Base-by-base conservation (phyloP, 1,140 invertebrate genomes). In the Habropoda laboriosa region DNA sequence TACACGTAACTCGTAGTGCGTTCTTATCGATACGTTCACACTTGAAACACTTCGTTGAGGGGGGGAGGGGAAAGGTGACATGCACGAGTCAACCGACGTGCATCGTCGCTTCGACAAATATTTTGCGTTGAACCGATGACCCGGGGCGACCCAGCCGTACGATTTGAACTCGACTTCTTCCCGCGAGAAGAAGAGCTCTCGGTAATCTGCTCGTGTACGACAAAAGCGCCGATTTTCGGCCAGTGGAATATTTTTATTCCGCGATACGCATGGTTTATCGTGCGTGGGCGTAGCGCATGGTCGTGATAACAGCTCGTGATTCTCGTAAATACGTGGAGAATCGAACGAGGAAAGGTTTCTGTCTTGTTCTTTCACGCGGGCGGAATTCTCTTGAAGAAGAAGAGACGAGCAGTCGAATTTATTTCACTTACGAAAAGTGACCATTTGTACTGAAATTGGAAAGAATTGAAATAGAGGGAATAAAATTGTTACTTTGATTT, bases 231-330 rank as follows among this genome's bases (percentile, higher is more conserved):
- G 75, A 85, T 82, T 86, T 79, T 79, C 12, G 60, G 49, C 53
- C 10, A 81, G 51, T 72, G 18, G 27, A 80, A 76, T 72, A 80
- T 73, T 80, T 85, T 75, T 70, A 5, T 71, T 35, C 27, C 32
- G 64, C 49, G 63, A 74, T 70, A 67, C 45, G 53, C 63, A 64
- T 35, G 40, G 49, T 53, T 83, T 90, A 90, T 88, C 88, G 77
- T 71, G 79, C 83, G 88, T 90, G 86, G 87, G 88, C 85, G 88
- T 88, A 86, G 57, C 77, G 40, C 73, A 77, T 66, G 88, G 76
- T 83, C 80, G 80, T 75, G 63, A 86, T 66, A 85, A 75, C 21
- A 5, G 0, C 3, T 6, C 12, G 40, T 32, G 60, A 51, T 32
- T 53, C 47, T 38, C 12, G 47, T 40, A 24, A 64, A 74, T 70